Base-by-base conservation (phyloP, 2,113 vertebrate genomes). In the Anarrhichthys ocellatus region DNA sequence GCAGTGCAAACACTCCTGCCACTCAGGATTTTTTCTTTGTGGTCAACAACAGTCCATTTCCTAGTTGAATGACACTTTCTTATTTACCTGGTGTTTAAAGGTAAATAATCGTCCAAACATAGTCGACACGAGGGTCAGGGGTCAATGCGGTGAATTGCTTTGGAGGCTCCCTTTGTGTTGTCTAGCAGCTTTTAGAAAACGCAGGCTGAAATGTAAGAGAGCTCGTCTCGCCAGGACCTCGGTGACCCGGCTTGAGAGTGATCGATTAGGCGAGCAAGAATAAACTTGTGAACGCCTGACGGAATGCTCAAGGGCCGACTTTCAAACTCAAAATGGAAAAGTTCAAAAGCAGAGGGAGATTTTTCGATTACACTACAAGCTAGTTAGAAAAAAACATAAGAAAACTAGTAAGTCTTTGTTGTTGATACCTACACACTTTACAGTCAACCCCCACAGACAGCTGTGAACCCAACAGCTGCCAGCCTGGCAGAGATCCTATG, bases 91-190 rank as follows among this genome's bases (percentile, higher is more conserved):
- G 36, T 68, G 75, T 84, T 86, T 81, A 68, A 82, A 73, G 78
- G 82, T 87, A 88, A 88, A 87, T 83, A 89, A 77, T 78, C 63
- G 56, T 62, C 78, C 62, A 86, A 88, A 82, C 86, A 78, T 54
- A 44, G 90, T 80, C 91, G 88, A 89, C 86, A 79, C 62, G 61
- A 9, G 74, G 90, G 90, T 86, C 89, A 89, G 24, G 24, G 76
- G 85, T 89, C 86, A 63, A 5, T 0, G 6, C 4, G 48, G 80
- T 54, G 52, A 89, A 87, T 76, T 77, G 80, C 88, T 84, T 86
- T 73, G 80, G n/a, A 32, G 63, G 76, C 73, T 72, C 48, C 36
- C 73, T 81, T 78, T 65, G 80, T 87, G 81, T 83, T 73, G 66
- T 88, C 82, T 24, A 4, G 78, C 79, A 36, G 81, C 80, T 75